Evolutionary conservation across 2,888 invertebrate species (phyloP).

Genomic region (Andrena dorsata): DNA sequence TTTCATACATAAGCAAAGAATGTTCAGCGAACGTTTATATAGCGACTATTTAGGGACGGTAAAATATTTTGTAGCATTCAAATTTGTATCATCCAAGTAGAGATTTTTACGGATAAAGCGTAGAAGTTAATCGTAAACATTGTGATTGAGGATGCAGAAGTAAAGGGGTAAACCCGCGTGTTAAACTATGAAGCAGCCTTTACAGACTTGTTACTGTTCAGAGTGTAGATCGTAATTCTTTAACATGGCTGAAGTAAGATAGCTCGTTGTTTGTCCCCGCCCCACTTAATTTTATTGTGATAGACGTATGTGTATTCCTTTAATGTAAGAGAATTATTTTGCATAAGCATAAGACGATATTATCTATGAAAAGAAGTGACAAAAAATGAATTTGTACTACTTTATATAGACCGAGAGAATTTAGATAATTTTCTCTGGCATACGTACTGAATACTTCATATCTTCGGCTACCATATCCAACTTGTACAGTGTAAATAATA

Average conservation of each 20-base stretch:
- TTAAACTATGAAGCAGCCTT: constrained; percentile 53
- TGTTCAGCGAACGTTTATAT: constrained; percentile 47
- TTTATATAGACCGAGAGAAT: constrained; percentile 41
- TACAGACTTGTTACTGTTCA: constrained; percentile 51
- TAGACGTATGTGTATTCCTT: constrained; percentile 50
- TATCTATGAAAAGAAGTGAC: constrained; percentile 13
- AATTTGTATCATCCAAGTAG: constrained; percentile 56
- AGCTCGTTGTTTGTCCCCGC: constrained; percentile 42
- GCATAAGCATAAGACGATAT: constrained; percentile 25
- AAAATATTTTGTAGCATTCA: constrained; percentile 68
- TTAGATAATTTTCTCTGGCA: constrained; percentile 25
- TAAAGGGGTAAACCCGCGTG: constrained; percentile 42
- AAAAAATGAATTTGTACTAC: constrained; percentile 45
- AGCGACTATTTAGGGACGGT: constrained; percentile 32
- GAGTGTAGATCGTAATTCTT: constrained; percentile 58
- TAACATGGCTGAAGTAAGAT: constrained; percentile 30
- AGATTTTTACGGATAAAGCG: constrained; percentile 51
- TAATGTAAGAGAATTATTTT: constrained; percentile 56
- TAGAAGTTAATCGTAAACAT: constrained; percentile 47
- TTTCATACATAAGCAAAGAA: constrained; percentile 19
- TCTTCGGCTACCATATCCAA: constrained; percentile 21
- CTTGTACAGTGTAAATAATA: constrained; percentile 37
- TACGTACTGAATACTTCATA: constrained; percentile 31
- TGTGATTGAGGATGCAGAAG: constrained; percentile 43
- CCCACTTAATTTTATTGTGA: constrained; percentile 58